Evolutionary conservation across 2,888 invertebrate species (phyloP), one percentile per base, ranked within the genome.

Genomic region (Ochropleura leucogaster): DNA sequence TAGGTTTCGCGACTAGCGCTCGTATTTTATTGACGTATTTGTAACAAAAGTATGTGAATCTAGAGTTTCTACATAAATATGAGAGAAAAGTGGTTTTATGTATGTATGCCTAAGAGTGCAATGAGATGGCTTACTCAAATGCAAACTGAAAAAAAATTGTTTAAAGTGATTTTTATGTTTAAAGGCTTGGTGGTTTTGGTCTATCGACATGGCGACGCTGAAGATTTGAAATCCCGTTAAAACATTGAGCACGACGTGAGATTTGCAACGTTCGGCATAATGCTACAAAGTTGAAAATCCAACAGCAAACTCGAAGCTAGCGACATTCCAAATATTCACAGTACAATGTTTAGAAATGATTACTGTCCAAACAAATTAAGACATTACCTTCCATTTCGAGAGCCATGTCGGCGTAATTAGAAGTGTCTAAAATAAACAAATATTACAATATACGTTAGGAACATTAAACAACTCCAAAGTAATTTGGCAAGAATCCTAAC

Each of bases 371-470:
- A 40, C 7, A 57, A n/a, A 20, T 59, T 9, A 0, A 30, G 1
- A 4, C 12, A 14, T 30, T 80, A 73, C 80, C 74, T 80, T 77
- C 44, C 20, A 20, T 64, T 64, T 74, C 44, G 9, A 46, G 49
- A 77, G 74, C 49, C 55, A 63, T 40, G 12, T 80, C 16, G 40
- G 4, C 2, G 79, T 79, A 10, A 49, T 62, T 55, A 47, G 51
- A 6, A 6, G 55, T 18, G 49, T 63, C 77, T 77, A 77, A 77
- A 80, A 77, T 77, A 77, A 80, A 62, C 5, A 18, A 44, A 62
- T 72, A 40, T 72, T 40, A 73, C 14, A 60, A 30, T 46, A 59
- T 3, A 18, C 16, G 10, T 79, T 62, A 51, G 40, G 57, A 20
- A 51, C 14, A n/a, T 20, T 30, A 30, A 2, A 30, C 3, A 30